Evolutionary conservation across 1,140 invertebrate genomes (phyloP), one percentile per base, ranked within the genome.

Genomic region (Coenobita brevimanus): DNA sequence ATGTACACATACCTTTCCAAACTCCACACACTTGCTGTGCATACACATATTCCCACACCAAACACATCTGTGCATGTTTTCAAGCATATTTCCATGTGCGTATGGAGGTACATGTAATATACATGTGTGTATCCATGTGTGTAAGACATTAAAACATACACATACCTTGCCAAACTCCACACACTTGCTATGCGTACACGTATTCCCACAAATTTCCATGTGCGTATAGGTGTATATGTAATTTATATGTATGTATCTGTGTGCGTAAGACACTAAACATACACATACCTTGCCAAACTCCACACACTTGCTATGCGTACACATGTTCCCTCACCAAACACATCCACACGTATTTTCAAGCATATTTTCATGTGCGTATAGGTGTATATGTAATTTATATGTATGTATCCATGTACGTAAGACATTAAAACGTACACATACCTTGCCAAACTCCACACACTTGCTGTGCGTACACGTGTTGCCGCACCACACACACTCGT

Each of bases 401-500:
- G 64, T 67, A 30, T 67, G 64, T 67, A 30, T 67, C 6, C 27
- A 24, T 17, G 64, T 27, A 67, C 8, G 64, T 67, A 24, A 67
- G 50, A 54, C 17, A n/a, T 10, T n/a, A 64, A 8, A 64, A 80
- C 3, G 10, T 17, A 54, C 24, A 85, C 71, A 67, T 27, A 90
- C 82, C 86, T 88, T 89, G 64, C 67, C 30, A 76, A 81, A 86
- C 30, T 92, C 92, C 10, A 93, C 92, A 90, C 95, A 95, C 75
- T 94, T 94, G 71, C 94, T 93, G 90, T 94, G 83, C 21, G 91
- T 91, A 91, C 94, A 94, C n/a, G 91, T 91, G 69, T 92, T 91
- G 36, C 92, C 92, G 92, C 97, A 97, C 96, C 97, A 98, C 0
- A 96, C 95, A 93, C 97, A 98, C 27, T 94, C 94, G 71, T 95